Evolutionary conservation across 2,113 vertebrate species (phyloP).

Genomic region (Bombycilla garrulus): DNA sequence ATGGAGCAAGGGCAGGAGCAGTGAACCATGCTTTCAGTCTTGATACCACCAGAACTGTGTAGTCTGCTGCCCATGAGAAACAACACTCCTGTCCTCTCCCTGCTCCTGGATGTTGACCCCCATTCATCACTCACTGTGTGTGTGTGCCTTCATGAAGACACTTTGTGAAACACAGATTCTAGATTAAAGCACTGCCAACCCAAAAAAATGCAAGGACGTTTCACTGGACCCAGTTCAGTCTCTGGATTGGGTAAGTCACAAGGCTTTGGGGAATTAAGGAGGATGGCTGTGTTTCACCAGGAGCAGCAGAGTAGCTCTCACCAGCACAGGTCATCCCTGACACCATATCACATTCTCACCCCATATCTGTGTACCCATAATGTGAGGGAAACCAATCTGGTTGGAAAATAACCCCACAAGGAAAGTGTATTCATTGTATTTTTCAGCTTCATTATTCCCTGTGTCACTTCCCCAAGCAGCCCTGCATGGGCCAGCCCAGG

Average conservation of each 20-base stretch:
- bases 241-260: not conserved
- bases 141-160: not conserved
- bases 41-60: not conserved
- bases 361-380: rapidly evolving
- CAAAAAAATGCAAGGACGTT: not conserved
- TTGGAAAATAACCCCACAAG: not conserved
- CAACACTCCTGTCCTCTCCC: not conserved
- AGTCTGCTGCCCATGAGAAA: not conserved
- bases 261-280: not conserved
- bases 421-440: not conserved
- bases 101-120: not conserved
- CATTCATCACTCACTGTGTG: not conserved
- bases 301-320: not conserved
- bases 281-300: not conserved
- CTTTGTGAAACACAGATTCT: not conserved
- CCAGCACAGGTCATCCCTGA: not conserved
- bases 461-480: not conserved
- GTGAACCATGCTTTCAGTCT: not conserved
- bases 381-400: rapidly evolving
- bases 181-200: not conserved
- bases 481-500: not conserved
- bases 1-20: not conserved
- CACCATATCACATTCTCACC: not conserved
- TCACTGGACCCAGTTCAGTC: not conserved
- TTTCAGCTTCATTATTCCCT: not conserved